Conservation (phyloP, 2,113 vertebrate species). For the Herpetotheres cachinnans region DNA sequence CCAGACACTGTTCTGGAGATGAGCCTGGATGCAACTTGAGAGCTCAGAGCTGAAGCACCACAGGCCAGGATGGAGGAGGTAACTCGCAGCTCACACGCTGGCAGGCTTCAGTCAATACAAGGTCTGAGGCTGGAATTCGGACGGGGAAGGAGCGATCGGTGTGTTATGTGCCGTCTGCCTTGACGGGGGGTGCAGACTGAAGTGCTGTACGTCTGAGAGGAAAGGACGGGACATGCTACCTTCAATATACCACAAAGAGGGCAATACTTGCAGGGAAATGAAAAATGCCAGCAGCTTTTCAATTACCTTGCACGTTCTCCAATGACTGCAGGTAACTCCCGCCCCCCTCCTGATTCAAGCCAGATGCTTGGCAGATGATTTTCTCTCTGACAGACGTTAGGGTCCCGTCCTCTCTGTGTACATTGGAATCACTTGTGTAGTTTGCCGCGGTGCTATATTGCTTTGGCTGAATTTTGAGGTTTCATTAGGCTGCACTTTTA, state of each 20-base stretch:
- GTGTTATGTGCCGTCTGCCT: rapidly evolving
- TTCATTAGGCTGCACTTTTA: not conserved
- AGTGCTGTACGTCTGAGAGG: not conserved
- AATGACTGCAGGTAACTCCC: slow-evolving; percentile 5
- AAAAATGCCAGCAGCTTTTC: not conserved
- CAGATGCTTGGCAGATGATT: slow-evolving; percentile 24
- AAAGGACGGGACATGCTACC: not conserved
- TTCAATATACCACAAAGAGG: not conserved
- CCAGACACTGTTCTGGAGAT: not conserved
- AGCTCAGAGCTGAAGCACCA: rapidly evolving
- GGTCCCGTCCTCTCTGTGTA: not conserved
- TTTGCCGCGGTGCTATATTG: rapidly evolving
- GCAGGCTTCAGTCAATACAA: not conserved
- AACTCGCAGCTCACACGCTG: not conserved
- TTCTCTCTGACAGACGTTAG: not conserved
- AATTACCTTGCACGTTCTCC: not conserved
- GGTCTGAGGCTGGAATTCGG: not conserved
- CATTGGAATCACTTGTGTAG: not conserved
- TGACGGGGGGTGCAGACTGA: rapidly evolving
- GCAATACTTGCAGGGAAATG: not conserved
- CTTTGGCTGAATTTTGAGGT: not conserved
- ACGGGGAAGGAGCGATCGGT: not conserved
- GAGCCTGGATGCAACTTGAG: not conserved
- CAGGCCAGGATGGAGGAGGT: not conserved
- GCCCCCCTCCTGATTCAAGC: not conserved